Conservation (phyloP, 2,113 vertebrate genomes). For the Ailuropoda melanoleuca region DNA sequence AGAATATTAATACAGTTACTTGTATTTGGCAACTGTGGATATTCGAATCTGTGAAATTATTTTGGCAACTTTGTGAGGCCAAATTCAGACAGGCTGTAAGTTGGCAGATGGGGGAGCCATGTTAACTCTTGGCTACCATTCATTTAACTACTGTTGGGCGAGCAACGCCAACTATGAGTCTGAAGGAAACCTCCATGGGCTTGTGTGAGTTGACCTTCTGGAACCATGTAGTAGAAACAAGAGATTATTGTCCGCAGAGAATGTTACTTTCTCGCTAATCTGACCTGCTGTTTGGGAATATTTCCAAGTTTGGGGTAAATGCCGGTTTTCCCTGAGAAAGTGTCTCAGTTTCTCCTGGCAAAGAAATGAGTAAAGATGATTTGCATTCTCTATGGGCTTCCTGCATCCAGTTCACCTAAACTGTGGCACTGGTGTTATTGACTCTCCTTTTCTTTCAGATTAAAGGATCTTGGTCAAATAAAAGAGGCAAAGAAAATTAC, state of each 20-base stretch:
- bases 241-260: background rate
- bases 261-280: background rate
- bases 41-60: background rate
- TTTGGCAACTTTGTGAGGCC: background rate
- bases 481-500: slow-evolving; percentile 98
- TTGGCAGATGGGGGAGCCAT: background rate
- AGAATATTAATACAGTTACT: background rate
- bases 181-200: background rate
- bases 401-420: accelerated
- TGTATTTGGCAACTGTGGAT: background rate
- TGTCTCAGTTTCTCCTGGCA: background rate
- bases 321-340: background rate
- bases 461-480: slow-evolving; percentile 99
- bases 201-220: background rate
- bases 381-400: background rate
- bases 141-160: background rate
- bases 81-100: background rate
- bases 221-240: background rate
- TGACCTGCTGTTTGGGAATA: background rate
- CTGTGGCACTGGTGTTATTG: background rate
- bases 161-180: background rate
- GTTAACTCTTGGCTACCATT: accelerated
- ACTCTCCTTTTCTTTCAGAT: slow-evolving; percentile 88
- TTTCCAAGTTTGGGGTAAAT: background rate
- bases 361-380: background rate